A percentile compares a stretch with the other conserved stretches of the same genome.
Conservation (phyloP, 2,797 vertebrate genomes). For the Gymnoscopelus braueri region DNA sequence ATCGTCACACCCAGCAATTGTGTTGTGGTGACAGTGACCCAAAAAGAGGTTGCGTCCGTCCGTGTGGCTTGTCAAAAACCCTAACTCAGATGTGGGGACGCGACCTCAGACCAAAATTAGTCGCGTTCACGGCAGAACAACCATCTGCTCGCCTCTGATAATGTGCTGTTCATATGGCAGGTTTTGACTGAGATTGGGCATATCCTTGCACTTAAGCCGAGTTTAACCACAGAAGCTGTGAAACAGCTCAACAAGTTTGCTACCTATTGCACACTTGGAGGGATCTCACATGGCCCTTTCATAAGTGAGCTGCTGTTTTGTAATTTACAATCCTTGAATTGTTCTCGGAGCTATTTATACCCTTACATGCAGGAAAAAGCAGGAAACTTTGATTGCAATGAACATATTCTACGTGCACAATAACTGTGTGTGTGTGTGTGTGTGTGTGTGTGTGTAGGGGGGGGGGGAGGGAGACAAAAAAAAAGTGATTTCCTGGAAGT, state of each 20-base stretch:
- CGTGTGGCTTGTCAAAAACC: conserved; percentile 70
- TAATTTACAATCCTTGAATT: conserved; percentile 71
- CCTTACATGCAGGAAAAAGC: conserved; percentile 63
- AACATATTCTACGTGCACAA: conserved; percentile 64
- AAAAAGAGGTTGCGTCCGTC: conserved; percentile 66
- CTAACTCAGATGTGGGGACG: conserved; percentile 68
- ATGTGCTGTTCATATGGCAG: conserved; percentile 37
- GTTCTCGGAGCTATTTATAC: conserved; percentile 75
- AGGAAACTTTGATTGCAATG: conserved; percentile 76
- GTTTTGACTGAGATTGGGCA: neutral
- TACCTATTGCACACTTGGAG: conserved; percentile 58
- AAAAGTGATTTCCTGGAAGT: conserved; percentile 67
- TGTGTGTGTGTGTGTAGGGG: no score
- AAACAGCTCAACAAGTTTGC: conserved; percentile 49
- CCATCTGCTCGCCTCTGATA: conserved; percentile 42
- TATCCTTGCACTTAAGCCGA: conserved; percentile 29
- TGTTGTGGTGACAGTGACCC: conserved; percentile 63
- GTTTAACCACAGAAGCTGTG: conserved; percentile 31
- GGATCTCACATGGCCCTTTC: conserved; percentile 44
- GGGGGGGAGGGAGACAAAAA: conserved; percentile 39
- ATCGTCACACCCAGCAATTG: conserved; percentile 75
- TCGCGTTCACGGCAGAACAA: conserved; percentile 51
- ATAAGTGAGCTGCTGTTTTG: conserved; percentile 50
- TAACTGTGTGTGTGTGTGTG: conserved; percentile 28
- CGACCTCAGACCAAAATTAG: conserved; percentile 75